A percentile compares a stretch with the other conserved stretches of the same genome.
Conservation (phyloP, 2,113 vertebrate species). For the Lampris incognitus region DNA sequence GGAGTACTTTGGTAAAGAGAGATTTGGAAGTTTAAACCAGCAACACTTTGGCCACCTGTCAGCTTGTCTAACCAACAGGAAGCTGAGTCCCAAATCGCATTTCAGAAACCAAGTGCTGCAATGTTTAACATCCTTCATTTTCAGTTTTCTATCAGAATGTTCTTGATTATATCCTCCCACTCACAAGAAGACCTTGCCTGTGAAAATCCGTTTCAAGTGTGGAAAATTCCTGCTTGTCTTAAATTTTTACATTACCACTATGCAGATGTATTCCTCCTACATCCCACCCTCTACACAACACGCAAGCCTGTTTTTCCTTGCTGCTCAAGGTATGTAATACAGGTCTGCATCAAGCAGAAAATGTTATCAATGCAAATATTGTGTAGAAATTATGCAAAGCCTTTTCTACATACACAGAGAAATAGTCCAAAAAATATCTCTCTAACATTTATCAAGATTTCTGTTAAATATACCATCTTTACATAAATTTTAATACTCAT, state of each 20-base stretch:
- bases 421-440: neutral
- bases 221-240: conserved; percentile 51
- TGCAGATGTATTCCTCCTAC: conserved; percentile 71
- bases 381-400: conserved; percentile 10
- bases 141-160: conserved; percentile 23
- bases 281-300: conserved; percentile 63
- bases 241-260: conserved; percentile 57
- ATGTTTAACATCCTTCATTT: conserved; percentile 13
- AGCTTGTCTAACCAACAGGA: neutral
- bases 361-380: conserved; percentile 14
- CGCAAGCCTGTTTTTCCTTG: conserved; percentile 44
- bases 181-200: conserved; percentile 27
- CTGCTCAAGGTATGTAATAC: conserved; percentile 51
- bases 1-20: too few species aligned
- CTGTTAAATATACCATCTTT: neutral
- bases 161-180: conserved; percentile 55
- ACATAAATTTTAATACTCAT: neutral
- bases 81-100: neutral
- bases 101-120: conserved; percentile 30
- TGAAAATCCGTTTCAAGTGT: conserved; percentile 61
- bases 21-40: neutral
- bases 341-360: conserved; percentile 36
- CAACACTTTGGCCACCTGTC: neutral
- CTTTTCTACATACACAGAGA: conserved; percentile 23
- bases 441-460: neutral